A percentile compares a stretch with the other conserved stretches of the same genome.
These are phyloP conservation scores for Brachionus plicatilis DNA, from an alignment of 1,140 invertebrate species.

Conservation along the genomic window DNA sequence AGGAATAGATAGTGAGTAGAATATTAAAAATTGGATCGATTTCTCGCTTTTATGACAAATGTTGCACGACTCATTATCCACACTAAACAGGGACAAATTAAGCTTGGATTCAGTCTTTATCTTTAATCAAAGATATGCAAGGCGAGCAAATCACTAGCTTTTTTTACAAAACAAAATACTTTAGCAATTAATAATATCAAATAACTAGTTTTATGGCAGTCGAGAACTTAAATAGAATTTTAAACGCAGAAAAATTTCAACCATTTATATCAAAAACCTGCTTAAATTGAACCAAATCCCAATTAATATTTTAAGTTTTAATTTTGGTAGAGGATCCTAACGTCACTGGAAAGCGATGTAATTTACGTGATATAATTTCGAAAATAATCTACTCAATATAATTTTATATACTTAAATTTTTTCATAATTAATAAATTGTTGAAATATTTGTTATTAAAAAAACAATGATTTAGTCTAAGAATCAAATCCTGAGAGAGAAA, in stretches of 20 bases:
- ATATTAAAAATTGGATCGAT: not conserved
- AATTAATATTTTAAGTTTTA: not conserved
- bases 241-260: not conserved
- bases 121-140: not conserved
- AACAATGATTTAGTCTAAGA: not conserved
- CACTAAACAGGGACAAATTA: not conserved
- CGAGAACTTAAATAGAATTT: not conserved
- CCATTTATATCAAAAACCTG: not conserved
- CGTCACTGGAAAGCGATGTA: not conserved
- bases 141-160: not conserved
- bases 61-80: not conserved
- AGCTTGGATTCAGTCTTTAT: not conserved
- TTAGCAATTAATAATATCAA: not conserved
- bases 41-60: not conserved
- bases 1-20: not conserved
- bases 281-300: not conserved
- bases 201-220: not conserved
- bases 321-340: not conserved
- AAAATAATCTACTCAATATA: not conserved
- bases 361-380: not conserved
- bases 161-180: not conserved
- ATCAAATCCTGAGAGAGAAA: not conserved
- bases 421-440: not conserved
- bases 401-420: not conserved
- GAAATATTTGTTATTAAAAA: not conserved